phyloP scores from a whole-genome alignment of 2,797 vertebrate genomes.

The Megaceryle alcyon region DNA sequence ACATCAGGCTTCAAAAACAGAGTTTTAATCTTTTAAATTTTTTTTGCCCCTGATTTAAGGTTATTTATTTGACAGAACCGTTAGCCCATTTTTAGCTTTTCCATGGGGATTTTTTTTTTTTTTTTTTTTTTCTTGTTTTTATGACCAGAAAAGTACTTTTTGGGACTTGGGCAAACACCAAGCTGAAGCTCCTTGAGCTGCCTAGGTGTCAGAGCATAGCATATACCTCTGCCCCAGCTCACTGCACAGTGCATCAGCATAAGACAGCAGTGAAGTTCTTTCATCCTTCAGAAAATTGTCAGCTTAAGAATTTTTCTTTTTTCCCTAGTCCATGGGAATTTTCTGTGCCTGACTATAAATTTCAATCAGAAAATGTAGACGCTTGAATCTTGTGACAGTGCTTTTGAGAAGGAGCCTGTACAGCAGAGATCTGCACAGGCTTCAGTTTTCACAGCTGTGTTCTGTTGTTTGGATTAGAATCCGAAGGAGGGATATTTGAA shows the following conservation, averaged over 20 bases:
- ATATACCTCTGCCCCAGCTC: neutral
- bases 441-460: constrained; percentile 71
- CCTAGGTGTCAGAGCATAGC: neutral
- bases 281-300: neutral
- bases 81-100: neutral
- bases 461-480: constrained; percentile 55
- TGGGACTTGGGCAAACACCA: neutral
- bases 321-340: neutral
- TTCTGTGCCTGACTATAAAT: neutral
- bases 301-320: neutral
- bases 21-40: neutral
- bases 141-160: neutral
- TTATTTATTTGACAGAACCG: neutral
- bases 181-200: neutral
- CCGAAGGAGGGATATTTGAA: constrained; percentile 54
- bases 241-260: neutral
- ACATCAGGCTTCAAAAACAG: neutral
- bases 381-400: neutral
- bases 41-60: neutral
- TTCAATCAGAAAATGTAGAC: constrained; percentile 1
- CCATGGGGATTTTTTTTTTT: neutral
- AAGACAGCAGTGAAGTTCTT: neutral
- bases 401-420: neutral
- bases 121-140: neutral
- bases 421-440: neutral